phyloP scores from a whole-genome alignment of 2,888 invertebrate species.

The Ectropis crepuscularia region DNA sequence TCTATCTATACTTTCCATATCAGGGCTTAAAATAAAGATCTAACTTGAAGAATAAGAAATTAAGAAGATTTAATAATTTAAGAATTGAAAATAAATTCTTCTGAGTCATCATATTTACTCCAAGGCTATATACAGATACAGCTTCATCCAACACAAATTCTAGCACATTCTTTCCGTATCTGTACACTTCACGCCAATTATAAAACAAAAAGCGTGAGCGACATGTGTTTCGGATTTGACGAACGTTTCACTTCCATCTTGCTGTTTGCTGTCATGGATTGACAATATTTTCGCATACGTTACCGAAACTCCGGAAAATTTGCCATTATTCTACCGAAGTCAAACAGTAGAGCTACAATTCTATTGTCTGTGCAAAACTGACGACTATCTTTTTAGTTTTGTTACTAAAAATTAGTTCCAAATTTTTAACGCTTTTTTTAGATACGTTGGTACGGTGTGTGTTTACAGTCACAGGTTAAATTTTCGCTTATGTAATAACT shows the following conservation, averaged over 20 bases:
- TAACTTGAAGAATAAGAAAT: no score
- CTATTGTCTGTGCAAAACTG: no score
- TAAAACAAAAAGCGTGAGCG: constrained; percentile 30
- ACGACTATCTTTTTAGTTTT: neutral
- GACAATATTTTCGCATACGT: constrained; percentile 7
- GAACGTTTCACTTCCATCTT: constrained; percentile 47
- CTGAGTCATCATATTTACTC: constrained; percentile 15
- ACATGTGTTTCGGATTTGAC: constrained; percentile 44
- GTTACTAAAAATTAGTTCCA: neutral
- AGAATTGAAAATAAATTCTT: neutral
- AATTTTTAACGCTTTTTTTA: neutral
- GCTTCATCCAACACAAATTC: constrained; percentile 12
- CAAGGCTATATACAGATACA: constrained; percentile 8
- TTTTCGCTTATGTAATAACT: constrained; percentile 30
- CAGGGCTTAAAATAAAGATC: no score
- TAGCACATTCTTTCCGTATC: constrained; percentile 33
- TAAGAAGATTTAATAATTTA: neutral
- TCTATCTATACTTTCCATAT: no score
- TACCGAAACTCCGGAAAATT: neutral
- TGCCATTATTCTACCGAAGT: no score
- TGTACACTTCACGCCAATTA: constrained; percentile 45
- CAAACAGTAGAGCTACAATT: no score
- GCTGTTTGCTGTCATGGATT: constrained; percentile 32
- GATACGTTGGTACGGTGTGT: neutral
- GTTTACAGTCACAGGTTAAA: constrained; percentile 43